Conservation (phyloP, 2,113 vertebrate genomes). For the Ptilonorhynchus violaceus region DNA sequence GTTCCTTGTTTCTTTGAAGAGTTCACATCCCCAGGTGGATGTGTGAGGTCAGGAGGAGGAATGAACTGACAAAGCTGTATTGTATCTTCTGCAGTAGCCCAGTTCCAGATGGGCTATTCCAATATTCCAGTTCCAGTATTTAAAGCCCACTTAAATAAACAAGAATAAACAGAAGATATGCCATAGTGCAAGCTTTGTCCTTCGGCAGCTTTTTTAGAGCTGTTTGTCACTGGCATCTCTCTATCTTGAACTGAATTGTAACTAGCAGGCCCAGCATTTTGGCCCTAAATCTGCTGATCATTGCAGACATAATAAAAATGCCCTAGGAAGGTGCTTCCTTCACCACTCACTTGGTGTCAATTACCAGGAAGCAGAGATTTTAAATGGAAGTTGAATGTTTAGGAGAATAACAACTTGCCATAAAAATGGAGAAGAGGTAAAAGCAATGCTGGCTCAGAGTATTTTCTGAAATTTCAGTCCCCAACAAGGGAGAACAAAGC, state of each 20-base stretch:
- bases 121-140: background rate
- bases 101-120: background rate
- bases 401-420: background rate
- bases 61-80: background rate
- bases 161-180: background rate
- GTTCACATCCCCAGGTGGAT: background rate
- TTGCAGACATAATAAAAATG: background rate
- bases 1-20: background rate
- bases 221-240: background rate
- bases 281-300: background rate
- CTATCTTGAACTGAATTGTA: background rate
- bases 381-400: background rate
- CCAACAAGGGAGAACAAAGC: background rate
- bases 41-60: background rate
- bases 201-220: background rate
- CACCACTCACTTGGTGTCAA: background rate
- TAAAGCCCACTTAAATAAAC: background rate
- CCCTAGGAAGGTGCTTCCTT: background rate
- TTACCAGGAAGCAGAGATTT: background rate
- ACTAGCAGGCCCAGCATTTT: background rate
- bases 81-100: background rate
- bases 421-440: background rate
- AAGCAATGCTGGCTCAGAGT: background rate
- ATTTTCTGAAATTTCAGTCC: background rate
- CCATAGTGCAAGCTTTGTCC: background rate